Evolutionary conservation across 2,797 vertebrate genomes (phyloP).

Genomic region (Anas bernieri): DNA sequence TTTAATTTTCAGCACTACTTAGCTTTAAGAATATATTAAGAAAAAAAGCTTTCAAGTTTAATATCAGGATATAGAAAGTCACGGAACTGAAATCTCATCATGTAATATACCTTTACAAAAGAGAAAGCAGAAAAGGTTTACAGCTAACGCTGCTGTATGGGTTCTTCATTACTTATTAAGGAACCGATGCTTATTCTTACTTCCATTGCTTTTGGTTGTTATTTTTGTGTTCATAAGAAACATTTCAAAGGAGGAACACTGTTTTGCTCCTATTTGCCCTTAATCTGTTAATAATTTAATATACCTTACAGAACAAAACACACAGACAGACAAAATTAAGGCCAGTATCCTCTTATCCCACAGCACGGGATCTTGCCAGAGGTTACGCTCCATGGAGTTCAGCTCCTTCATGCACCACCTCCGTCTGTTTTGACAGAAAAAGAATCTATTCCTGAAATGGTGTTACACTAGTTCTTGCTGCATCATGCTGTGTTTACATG

Average conservation of each 20-base stretch:
- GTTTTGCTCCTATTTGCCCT: slow-evolving; percentile 2
- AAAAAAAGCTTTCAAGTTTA: slow-evolving; percentile 44
- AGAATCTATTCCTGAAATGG: background rate
- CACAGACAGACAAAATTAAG: background rate
- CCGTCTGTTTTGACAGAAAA: background rate
- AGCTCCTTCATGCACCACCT: background rate
- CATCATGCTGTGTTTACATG: background rate
- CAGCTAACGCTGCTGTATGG: background rate
- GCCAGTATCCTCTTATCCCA: background rate
- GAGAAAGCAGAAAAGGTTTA: background rate
- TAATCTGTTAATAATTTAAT: background rate
- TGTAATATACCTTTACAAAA: background rate
- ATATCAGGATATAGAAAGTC: slow-evolving; percentile 25
- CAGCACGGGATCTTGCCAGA: background rate
- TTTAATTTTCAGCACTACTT: slow-evolving; percentile 58
- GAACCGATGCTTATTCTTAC: background rate
- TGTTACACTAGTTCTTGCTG: background rate
- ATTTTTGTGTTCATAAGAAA: background rate
- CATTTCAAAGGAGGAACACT: background rate
- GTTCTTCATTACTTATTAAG: slow-evolving; percentile 2
- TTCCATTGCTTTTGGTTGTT: background rate
- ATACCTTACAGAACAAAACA: background rate
- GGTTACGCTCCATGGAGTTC: background rate
- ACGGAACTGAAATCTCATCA: background rate
- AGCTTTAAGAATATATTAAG: slow-evolving; percentile 39